Percentiles rank a stretch among this genome's conserved stretches.
Evolutionary conservation across 1,140 invertebrate genomes (phyloP).

Genomic region (Epicauta chinensis): DNA sequence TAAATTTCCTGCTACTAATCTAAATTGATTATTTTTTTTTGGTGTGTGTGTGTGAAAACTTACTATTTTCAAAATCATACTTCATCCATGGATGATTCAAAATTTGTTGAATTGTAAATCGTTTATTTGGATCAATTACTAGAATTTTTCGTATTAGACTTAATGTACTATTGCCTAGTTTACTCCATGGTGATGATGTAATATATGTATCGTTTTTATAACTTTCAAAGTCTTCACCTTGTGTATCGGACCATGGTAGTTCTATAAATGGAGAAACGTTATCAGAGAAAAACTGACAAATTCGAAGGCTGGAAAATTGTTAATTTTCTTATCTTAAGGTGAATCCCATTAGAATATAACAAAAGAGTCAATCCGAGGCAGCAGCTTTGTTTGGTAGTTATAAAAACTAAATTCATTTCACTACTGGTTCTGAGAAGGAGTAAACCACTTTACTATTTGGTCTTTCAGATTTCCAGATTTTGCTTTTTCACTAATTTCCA

Average conservation of each 20-base stretch:
- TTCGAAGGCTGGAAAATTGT: too few relatives aligned
- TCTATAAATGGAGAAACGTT: too few relatives aligned
- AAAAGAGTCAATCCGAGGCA: too few relatives aligned
- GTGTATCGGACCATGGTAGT: constrained; percentile 87
- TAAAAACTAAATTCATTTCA: too few relatives aligned
- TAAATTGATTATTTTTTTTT: background rate
- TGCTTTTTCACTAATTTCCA: too few relatives aligned
- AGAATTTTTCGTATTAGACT: constrained; percentile 71
- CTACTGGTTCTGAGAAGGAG: too few relatives aligned
- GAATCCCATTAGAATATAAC: too few relatives aligned
- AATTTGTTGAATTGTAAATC: constrained; percentile 64
- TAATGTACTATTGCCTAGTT: constrained; percentile 68
- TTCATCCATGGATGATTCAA: constrained; percentile 72
- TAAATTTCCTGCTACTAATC: background rate
- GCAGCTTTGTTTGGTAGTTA: too few relatives aligned
- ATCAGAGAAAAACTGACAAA: too few relatives aligned
- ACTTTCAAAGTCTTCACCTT: constrained; percentile 61
- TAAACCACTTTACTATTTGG: too few relatives aligned
- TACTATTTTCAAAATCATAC: constrained; percentile 49
- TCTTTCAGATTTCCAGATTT: too few relatives aligned
- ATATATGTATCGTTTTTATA: constrained; percentile 66
- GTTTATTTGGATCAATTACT: constrained; percentile 53
- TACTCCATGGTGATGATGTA: constrained; percentile 71
- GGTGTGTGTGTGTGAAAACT: constrained; percentile 41
- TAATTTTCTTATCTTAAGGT: too few relatives aligned